These are phyloP conservation scores for Scomberomorus guttatus DNA, from an alignment of 2,797 vertebrate genomes.

Conservation along the genomic window DNA sequence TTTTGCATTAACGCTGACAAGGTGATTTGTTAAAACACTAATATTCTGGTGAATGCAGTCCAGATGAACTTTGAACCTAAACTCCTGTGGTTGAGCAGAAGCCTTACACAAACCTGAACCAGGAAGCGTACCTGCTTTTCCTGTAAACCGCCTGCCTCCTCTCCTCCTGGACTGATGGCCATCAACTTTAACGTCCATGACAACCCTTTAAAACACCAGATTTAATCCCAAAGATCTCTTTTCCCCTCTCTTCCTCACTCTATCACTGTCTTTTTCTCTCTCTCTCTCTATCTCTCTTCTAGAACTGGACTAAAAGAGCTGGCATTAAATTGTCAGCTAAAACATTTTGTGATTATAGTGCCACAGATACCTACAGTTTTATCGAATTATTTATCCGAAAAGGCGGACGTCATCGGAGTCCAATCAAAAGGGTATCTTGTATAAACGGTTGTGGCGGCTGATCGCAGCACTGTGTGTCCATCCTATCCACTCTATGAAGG, in stretches of 20 bases:
- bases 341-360: slow-evolving; percentile 38
- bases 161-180: slow-evolving; percentile 54
- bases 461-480: slow-evolving; percentile 44
- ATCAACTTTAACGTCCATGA: slow-evolving; percentile 65
- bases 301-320: slow-evolving; percentile 55
- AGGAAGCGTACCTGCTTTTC: slow-evolving; percentile 32
- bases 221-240: slow-evolving; percentile 73
- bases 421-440: slow-evolving; percentile 4
- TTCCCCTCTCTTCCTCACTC: neutral
- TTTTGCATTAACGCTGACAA: slow-evolving; percentile 67
- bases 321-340: slow-evolving; percentile 30
- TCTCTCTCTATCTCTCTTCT: slow-evolving; percentile 40
- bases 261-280: slow-evolving; percentile 7
- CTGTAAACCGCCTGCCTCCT: slow-evolving; percentile 43
- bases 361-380: slow-evolving; percentile 32
- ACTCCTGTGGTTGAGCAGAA: slow-evolving; percentile 55
- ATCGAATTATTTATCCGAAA: slow-evolving; percentile 63
- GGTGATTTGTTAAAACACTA: slow-evolving; percentile 71
- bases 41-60: slow-evolving; percentile 57
- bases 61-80: slow-evolving; percentile 59
- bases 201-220: slow-evolving; percentile 53
- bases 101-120: slow-evolving; percentile 32
- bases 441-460: slow-evolving; percentile 14
- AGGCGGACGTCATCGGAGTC: slow-evolving; percentile 26
- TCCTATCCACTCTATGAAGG: slow-evolving; percentile 58